Conservation (phyloP, 2,797 vertebrate genomes). For the Erpetoichthys calabaricus region DNA sequence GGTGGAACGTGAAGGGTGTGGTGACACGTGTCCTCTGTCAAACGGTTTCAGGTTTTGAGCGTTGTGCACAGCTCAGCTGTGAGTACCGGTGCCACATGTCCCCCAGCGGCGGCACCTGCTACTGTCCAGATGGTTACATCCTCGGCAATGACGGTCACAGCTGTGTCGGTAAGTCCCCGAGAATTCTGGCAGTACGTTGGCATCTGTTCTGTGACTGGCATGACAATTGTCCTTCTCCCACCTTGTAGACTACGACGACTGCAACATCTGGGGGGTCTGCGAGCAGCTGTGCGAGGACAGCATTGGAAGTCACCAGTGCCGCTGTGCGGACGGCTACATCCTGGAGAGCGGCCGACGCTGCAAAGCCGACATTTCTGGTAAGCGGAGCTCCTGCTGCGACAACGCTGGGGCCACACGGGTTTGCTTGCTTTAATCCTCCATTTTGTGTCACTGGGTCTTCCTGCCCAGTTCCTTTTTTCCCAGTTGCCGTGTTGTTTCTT, state of each 20-base stretch:
- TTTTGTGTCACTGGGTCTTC: background rate
- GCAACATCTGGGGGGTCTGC: slow-evolving; percentile 55
- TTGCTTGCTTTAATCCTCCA: background rate
- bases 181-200: background rate
- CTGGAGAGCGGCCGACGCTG: slow-evolving; percentile 46
- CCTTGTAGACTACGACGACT: slow-evolving; percentile 46
- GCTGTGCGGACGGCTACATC: slow-evolving; percentile 45
- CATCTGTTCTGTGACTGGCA: no score
- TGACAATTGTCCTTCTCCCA: no score
- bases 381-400: background rate
- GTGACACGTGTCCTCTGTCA: no score
- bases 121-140: slow-evolving; percentile 46
- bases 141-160: slow-evolving; percentile 53
- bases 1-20: no score
- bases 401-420: background rate
- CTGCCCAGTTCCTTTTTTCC: slow-evolving; percentile 17
- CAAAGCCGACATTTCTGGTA: slow-evolving; percentile 48
- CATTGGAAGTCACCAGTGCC: slow-evolving; percentile 45
- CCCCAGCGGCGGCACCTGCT: slow-evolving; percentile 47
- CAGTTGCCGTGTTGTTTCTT: no score
- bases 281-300: slow-evolving; percentile 56
- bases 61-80: slow-evolving; percentile 47
- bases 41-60: slow-evolving; percentile 30
- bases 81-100: slow-evolving; percentile 44
- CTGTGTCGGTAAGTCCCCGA: slow-evolving; percentile 39